Percentiles rank a stretch among this genome's conserved stretches.
Conservation (phyloP, 2,797 vertebrate genomes). For the Lepidocolaptes lacrymiger region DNA sequence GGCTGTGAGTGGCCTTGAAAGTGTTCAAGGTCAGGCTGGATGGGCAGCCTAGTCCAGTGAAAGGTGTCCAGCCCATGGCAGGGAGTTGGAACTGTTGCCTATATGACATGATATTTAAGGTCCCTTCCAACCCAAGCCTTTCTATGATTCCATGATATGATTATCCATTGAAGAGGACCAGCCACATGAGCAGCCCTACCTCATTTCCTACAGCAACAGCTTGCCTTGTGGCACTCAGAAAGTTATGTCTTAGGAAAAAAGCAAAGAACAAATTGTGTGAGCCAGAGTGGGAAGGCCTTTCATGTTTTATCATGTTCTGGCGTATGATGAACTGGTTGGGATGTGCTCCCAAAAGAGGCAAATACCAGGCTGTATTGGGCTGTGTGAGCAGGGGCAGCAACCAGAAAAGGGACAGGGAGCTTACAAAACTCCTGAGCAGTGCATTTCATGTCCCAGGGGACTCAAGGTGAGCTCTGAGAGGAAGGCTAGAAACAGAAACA, state of each 20-base stretch:
- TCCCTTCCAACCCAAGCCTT: neutral
- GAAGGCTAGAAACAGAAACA: neutral
- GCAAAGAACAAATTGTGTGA: neutral
- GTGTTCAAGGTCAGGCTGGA: neutral
- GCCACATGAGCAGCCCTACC: neutral
- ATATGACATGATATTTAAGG: neutral
- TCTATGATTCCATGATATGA: rapidly evolving
- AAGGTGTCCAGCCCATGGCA: neutral
- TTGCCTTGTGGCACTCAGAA: neutral
- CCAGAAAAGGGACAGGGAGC: neutral
- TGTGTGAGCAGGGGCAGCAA: neutral
- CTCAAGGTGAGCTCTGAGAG: neutral
- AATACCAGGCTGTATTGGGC: neutral
- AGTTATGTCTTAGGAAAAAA: neutral
- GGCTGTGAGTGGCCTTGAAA: neutral
- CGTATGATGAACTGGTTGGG: neutral
- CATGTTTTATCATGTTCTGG: neutral
- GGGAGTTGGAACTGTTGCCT: neutral
- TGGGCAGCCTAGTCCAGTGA: neutral
- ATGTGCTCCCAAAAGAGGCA: neutral
- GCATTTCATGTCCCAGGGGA: neutral
- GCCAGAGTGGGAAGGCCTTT: neutral
- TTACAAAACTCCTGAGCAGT: neutral
- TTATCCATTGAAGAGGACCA: neutral
- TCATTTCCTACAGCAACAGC: neutral